Percentiles rank a stretch among this genome's conserved stretches.
Evolutionary conservation across 2,113 vertebrate genomes (phyloP).

Genomic region (Alosa alosa): DNA sequence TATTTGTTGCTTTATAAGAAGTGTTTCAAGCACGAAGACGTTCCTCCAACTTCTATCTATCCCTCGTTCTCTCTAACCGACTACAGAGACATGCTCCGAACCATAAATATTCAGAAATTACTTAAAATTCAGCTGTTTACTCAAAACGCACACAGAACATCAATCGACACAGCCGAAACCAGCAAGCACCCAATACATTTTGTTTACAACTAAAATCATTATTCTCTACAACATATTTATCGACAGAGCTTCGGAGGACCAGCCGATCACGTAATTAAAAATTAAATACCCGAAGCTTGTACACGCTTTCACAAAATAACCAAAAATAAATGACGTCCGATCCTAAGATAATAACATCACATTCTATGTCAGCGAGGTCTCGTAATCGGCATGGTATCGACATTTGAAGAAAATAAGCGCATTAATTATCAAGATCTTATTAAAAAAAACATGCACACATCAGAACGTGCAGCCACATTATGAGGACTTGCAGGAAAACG

Average conservation of each 20-base stretch:
- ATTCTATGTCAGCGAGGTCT: constrained; percentile 33
- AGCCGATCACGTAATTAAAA: constrained; percentile 50
- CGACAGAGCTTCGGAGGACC: constrained; percentile 41
- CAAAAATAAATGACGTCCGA: constrained; percentile 47
- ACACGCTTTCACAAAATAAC: constrained; percentile 47
- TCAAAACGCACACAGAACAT: constrained; percentile 50
- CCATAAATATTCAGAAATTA: constrained; percentile 54
- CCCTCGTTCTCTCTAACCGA: constrained; percentile 13
- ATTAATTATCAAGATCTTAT: constrained; percentile 43
- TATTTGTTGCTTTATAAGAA: constrained; percentile 23
- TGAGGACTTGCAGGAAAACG: constrained; percentile 49
- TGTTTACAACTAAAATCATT: constrained; percentile 40
- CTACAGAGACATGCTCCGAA: constrained; percentile 45
- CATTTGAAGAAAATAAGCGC: background rate
- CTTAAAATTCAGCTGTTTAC: constrained; percentile 48
- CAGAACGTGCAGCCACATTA: constrained; percentile 62
- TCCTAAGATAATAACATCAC: constrained; percentile 38
- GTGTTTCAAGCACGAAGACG: constrained; percentile 40
- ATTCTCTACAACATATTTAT: constrained; percentile 40
- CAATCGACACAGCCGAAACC: constrained; percentile 39
- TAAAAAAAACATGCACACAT: constrained; percentile 54
- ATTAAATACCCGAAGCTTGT: constrained; percentile 57
- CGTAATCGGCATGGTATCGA: constrained; percentile 39
- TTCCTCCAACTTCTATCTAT: constrained; percentile 23
- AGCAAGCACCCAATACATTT: constrained; percentile 44